phyloP scores from a whole-genome alignment of 2,113 vertebrate species.

The Cyrtonyx montezumae region DNA sequence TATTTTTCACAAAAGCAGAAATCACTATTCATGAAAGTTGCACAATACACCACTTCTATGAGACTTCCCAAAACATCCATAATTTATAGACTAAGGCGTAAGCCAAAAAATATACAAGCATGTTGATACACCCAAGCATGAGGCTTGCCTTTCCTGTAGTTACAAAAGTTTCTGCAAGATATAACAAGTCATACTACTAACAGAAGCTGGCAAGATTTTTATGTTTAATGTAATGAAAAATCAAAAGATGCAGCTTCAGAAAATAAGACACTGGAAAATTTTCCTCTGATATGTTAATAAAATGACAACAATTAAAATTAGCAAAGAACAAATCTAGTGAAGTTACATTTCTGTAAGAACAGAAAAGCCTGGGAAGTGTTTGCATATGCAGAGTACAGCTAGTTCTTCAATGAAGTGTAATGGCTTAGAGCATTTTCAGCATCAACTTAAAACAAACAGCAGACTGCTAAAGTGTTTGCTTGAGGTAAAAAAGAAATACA shows the following conservation, averaged over 20 bases:
- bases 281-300: background rate
- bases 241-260: background rate
- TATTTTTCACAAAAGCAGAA: background rate
- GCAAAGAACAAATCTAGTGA: background rate
- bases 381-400: background rate
- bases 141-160: conserved; percentile 2
- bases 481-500: background rate
- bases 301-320: background rate
- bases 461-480: background rate
- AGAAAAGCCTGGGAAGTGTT: background rate
- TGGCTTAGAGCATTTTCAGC: background rate
- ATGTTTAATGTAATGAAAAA: background rate
- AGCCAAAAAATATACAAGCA: conserved; percentile 40
- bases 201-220: background rate
- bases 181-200: background rate
- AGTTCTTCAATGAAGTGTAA: background rate
- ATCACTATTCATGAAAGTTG: background rate
- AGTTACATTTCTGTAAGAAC: background rate
- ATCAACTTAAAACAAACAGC: background rate
- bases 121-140: background rate
- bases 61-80: conserved; percentile 36
- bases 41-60: background rate
- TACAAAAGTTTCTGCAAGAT: background rate
- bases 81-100: conserved; percentile 40
- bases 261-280: background rate